phyloP scores from a whole-genome alignment of 2,113 vertebrate species.

The Hiodon alosoides region DNA sequence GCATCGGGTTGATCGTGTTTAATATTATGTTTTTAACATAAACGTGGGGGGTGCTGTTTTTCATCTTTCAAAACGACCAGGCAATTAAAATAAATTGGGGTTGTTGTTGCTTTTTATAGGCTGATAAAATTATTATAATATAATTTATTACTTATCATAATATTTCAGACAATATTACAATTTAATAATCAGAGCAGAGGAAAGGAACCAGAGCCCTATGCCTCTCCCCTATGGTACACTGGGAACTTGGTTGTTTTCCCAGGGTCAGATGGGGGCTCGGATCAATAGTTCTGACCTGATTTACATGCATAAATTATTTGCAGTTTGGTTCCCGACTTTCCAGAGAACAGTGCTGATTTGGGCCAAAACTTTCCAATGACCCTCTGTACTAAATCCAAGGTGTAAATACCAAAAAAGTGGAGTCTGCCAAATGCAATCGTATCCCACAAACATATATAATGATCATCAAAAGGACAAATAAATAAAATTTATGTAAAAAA shows the following conservation, averaged over 20 bases:
- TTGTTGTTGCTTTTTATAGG: not conserved
- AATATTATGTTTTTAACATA: not conserved
- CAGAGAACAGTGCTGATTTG: too few species aligned
- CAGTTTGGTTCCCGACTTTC: too few species aligned
- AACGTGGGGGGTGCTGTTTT: too few species aligned
- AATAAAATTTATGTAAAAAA: too few species aligned
- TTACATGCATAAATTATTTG: not conserved
- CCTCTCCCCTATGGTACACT: not conserved
- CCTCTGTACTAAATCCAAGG: too few species aligned
- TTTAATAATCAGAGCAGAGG: not conserved
- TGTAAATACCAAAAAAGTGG: too few species aligned
- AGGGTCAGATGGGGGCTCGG: not conserved
- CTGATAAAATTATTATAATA: not conserved
- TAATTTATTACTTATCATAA: too few species aligned
- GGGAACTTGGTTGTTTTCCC: not conserved
- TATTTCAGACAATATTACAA: not conserved
- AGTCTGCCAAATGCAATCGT: not conserved
- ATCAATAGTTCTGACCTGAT: conserved; percentile 19
- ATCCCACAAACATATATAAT: not conserved
- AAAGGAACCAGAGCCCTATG: not conserved
- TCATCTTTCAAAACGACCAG: too few species aligned
- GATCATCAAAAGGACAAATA: too few species aligned
- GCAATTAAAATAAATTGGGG: too few species aligned
- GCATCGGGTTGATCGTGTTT: not conserved
- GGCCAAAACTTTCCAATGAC: too few species aligned